Evolutionary conservation across 2,888 invertebrate genomes (phyloP), one percentile per base, ranked within the genome.

Genomic region (Ceriagrion tenellum): DNA sequence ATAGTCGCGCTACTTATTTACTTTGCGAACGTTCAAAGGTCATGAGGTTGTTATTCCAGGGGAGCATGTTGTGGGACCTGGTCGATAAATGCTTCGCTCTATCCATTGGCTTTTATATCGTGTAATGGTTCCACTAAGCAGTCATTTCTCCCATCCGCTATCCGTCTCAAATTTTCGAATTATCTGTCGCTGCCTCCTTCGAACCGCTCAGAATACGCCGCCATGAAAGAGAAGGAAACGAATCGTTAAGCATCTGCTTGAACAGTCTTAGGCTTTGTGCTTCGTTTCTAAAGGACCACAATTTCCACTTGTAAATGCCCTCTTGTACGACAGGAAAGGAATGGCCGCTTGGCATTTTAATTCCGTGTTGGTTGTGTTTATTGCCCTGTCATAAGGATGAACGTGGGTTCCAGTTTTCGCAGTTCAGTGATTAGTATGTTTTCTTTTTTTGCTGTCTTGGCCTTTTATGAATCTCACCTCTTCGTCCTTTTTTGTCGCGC

Each of bases 161-260:
- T 30, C 30, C 81, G 35, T 35, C 81, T 35, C 81, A 81, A 81
- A 35, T 81, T 35, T 81, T 81, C 81, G 13, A 81, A 81, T 81
- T 35, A 35, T 35, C 35, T 26, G n/a, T 81, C 35, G 30, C 18
- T 16, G 30, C 81, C 81, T 81, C 30, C 35, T 81, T 81, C 81
- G n/a, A 10, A 35, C 3, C 81, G 81, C 16, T 81, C 35, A 81
- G 81, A 81, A 81, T 81, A 81, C 35, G 81, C 30, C 30, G 35
- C 3, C 30, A 81, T 35, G 81, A 81, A 81, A 81, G 81, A 81
- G 81, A 81, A 81, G 81, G 81, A 81, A 81, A 81, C 81, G 81
- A 16, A 81, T 81, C 30, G 81, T 81, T 81, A 81, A 81, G 81
- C 81, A 81, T 35, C 81, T 35, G 81, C 3, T 81, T 10, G 81